phyloP scores from a whole-genome alignment of 2,113 vertebrate genomes.

The Tautogolabrus adspersus region DNA sequence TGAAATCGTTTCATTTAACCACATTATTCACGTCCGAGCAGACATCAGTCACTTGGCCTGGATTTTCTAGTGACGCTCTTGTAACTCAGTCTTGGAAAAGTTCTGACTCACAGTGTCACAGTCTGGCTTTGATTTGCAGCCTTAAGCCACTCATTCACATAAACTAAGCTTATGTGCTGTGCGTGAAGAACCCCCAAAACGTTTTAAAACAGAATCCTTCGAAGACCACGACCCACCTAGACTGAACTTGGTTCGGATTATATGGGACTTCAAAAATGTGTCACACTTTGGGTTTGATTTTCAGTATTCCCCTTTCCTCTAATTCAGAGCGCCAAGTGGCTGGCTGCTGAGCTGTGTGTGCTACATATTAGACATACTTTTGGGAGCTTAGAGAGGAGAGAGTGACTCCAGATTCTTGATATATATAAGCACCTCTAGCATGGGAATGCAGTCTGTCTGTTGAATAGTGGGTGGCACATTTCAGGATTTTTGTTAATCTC shows the following conservation, averaged over 20 bases:
- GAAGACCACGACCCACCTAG: conserved; percentile 5
- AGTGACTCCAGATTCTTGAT: conserved; percentile 49
- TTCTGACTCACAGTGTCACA: conserved; percentile 7
- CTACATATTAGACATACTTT: conserved; percentile 62
- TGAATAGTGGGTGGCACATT: conserved; percentile 7
- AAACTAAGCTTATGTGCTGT: background rate
- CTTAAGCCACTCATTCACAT: conserved; percentile 13
- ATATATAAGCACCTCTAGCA: conserved; percentile 58
- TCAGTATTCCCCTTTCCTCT: conserved; percentile 3
- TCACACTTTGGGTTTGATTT: conserved; percentile 19
- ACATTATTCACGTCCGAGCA: background rate
- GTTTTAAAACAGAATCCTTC: conserved; percentile 22
- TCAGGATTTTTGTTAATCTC: conserved; percentile 27
- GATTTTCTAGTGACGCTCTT: background rate
- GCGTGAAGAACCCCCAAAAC: background rate
- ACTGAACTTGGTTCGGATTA: conserved; percentile 1
- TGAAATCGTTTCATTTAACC: background rate
- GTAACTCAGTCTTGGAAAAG: background rate
- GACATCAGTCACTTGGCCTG: conserved; percentile 3
- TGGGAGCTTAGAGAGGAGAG: conserved; percentile 33
- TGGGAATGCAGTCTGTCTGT: conserved; percentile 26
- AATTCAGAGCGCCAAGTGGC: conserved; percentile 27
- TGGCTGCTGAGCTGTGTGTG: conserved; percentile 33
- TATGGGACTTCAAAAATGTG: background rate
- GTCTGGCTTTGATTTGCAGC: conserved; percentile 27